phyloP scores from a whole-genome alignment of 2,888 invertebrate species.

The Neoscelio sp. region DNA sequence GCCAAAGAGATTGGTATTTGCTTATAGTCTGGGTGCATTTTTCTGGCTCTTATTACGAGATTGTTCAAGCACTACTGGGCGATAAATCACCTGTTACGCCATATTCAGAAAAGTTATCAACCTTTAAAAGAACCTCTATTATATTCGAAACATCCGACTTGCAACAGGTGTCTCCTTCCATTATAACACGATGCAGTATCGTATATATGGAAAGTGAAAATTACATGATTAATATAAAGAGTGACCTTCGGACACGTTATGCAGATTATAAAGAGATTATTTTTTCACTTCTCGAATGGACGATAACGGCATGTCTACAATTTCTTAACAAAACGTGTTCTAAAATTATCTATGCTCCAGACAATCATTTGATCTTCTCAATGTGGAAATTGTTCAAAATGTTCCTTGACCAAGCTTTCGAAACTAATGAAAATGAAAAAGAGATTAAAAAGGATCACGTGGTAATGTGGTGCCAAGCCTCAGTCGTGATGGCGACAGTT shows the following conservation, averaged over 20 bases:
- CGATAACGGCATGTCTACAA: slow-evolving; percentile 84
- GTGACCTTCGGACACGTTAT: slow-evolving; percentile 67
- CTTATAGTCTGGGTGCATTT: no score
- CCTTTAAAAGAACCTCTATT: slow-evolving; percentile 84
- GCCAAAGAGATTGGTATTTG: no score
- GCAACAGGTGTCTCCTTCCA: slow-evolving; percentile 85
- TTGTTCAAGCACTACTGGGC: slow-evolving; percentile 86
- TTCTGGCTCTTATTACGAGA: no score
- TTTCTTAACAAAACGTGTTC: slow-evolving; percentile 84
- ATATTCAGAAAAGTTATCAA: slow-evolving; percentile 86
- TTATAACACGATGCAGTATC: slow-evolving; percentile 87
- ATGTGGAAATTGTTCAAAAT: slow-evolving; percentile 80
- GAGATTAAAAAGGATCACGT: slow-evolving; percentile 80
- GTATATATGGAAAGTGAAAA: slow-evolving; percentile 84
- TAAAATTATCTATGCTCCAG: slow-evolving; percentile 78
- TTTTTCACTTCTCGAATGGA: slow-evolving; percentile 84
- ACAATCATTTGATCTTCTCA: slow-evolving; percentile 80
- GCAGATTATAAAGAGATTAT: slow-evolving; percentile 74
- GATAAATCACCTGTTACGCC: slow-evolving; percentile 84
- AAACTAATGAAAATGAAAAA: slow-evolving; percentile 77
- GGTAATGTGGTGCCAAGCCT: slow-evolving; percentile 84
- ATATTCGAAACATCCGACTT: slow-evolving; percentile 87
- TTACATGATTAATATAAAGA: slow-evolving; percentile 84
- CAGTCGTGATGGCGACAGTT: slow-evolving; percentile 84
- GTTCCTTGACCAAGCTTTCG: slow-evolving; percentile 78